These are phyloP conservation scores for Sebastes minor DNA, from an alignment of 2,797 vertebrate genomes.

Conservation along the genomic window DNA sequence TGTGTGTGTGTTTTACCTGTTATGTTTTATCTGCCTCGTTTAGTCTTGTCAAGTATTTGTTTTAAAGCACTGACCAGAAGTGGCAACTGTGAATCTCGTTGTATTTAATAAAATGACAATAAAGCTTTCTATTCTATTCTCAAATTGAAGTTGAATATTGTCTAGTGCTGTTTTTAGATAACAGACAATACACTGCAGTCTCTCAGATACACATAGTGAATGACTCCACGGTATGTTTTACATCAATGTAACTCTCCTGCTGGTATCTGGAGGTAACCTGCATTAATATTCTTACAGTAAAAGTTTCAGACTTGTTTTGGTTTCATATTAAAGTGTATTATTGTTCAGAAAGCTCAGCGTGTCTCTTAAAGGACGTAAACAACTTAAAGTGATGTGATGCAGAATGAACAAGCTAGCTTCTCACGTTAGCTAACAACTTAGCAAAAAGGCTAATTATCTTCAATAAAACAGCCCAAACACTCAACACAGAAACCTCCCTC, in stretches of 20 bases:
- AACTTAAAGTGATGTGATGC: background rate
- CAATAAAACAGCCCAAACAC: background rate
- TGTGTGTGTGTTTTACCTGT: too few species aligned
- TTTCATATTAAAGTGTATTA: background rate
- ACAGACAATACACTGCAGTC: background rate
- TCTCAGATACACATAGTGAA: background rate
- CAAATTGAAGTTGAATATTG: background rate
- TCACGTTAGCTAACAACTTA: slow-evolving; percentile 42
- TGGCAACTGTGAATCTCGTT: too few species aligned
- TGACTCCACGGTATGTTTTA: background rate
- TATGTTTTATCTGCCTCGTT: too few species aligned
- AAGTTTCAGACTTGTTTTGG: background rate
- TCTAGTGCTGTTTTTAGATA: background rate
- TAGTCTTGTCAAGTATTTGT: too few species aligned
- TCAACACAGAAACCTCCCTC: rapidly evolving
- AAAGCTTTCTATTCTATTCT: too few species aligned
- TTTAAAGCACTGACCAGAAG: too few species aligned
- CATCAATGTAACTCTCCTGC: background rate
- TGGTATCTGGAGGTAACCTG: background rate
- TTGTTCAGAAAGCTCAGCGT: too few species aligned
- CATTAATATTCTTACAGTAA: rapidly evolving
- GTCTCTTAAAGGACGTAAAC: background rate
- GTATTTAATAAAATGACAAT: too few species aligned
- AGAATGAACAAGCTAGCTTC: slow-evolving; percentile 19
- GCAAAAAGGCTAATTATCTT: background rate